phyloP scores from a whole-genome alignment of 92 coral and sea anemone species.

The Epizoanthus illoricatus region DNA sequence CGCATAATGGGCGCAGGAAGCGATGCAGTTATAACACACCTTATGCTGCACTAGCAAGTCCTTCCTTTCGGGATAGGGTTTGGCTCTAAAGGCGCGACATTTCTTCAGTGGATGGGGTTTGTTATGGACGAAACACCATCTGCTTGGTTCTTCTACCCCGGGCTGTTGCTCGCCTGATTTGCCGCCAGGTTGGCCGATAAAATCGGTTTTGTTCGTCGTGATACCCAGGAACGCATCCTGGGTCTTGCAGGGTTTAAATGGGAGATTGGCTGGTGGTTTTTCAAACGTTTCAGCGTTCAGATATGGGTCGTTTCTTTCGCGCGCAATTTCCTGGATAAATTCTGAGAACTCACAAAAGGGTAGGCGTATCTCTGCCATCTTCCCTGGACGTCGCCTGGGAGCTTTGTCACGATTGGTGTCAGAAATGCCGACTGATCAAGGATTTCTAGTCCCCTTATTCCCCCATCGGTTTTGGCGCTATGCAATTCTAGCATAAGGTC shows the following conservation, averaged over 20 bases:
- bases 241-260: neutral
- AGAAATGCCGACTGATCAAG: constrained; percentile 53
- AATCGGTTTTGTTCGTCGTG: neutral
- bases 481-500: constrained; percentile 56
- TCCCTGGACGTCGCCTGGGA: constrained; percentile 55
- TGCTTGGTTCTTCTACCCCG: constrained; percentile 19
- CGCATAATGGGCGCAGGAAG: constrained; percentile 47
- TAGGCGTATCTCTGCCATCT: constrained; percentile 68
- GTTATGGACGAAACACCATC: constrained; percentile 8
- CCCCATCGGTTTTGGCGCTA: constrained; percentile 60
- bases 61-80: constrained; percentile 33
- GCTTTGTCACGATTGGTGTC: constrained; percentile 36
- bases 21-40: constrained; percentile 50
- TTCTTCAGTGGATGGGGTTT: constrained; percentile 21
- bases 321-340: constrained; percentile 51
- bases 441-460: constrained; percentile 55
- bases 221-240: neutral
- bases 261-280: neutral
- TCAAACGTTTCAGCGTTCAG: constrained; percentile 38
- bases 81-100: constrained; percentile 26
- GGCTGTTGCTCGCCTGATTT: constrained; percentile 15
- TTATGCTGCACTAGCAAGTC: constrained; percentile 40
- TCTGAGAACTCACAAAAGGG: constrained; percentile 53
- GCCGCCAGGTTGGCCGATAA: neutral
- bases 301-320: constrained; percentile 57